Base-by-base conservation (phyloP, 2,888 invertebrate genomes). In the Punctoribates punctum region DNA sequence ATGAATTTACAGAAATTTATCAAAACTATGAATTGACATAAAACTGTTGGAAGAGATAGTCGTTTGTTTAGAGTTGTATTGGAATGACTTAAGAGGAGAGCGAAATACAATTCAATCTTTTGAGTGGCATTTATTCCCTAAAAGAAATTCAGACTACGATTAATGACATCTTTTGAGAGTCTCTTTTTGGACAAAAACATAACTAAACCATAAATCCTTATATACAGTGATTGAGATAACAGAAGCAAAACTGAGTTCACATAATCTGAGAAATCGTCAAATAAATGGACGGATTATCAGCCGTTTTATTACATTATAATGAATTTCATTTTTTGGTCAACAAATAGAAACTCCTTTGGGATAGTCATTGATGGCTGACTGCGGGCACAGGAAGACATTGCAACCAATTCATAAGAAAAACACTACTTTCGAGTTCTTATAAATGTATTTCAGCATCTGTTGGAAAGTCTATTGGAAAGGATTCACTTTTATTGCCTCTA, bases 181-280 rank as follows among this genome's bases (percentile, higher is more conserved):
- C 29, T 60, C 38, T 67, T 67, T 67, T 20, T 6, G 27, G 20
- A 60, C 3, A 38, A 38, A 67, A 34, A 34, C 34, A 67, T 38
- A 67, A 67, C n/a, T 20, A 67, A 67, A 20, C 38, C 65, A 67
- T 67, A 67, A 67, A 67, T 67, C 38, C 65, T 67, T n/a, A 67
- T 67, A 67, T 38, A 3, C 15, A 23, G 3, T 60, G 60, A 27
- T 27, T 27, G 25, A 17, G 15, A 17, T 5, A 13, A 60, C 60
- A 60, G 29, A 8, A 2, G 25, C 27, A 27, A 60, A 60, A 60
- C 60, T 60, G 27, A 5, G 13, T 60, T 29, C 9, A 23, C 57
- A 1, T 57, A 60, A 60, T 60, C 60, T 27, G 13, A 60, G 29
- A 29, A 60, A 60, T 60, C 60, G 60, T 60, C 60, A 8, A 60